These are phyloP conservation scores for Cheilosia variabilis DNA, from an alignment of 2,888 invertebrate species.

Conservation along the genomic window DNA sequence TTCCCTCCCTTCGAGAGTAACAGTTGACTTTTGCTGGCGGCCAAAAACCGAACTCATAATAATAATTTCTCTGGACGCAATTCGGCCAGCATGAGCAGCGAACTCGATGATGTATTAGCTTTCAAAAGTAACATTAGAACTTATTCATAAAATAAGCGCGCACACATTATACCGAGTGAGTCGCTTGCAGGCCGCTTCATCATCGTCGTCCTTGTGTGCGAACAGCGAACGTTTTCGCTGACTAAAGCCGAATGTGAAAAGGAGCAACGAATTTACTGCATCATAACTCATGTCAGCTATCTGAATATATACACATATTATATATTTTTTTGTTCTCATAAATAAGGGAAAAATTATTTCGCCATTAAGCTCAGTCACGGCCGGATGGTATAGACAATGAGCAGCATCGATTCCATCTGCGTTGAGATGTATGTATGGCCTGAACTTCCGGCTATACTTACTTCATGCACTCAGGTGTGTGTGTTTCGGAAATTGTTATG, in stretches of 20 bases:
- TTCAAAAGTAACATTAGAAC: constrained; percentile 59
- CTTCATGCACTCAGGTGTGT: constrained; percentile 22
- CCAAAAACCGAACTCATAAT: neutral
- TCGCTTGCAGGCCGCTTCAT: neutral
- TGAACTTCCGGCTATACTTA: constrained; percentile 25
- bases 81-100: neutral
- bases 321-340: constrained; percentile 22
- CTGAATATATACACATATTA: neutral
- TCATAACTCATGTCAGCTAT: constrained; percentile 69
- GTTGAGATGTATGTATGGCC: neutral
- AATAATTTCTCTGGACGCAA: constrained; percentile 38
- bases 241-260: constrained; percentile 10
- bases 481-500: constrained; percentile 23
- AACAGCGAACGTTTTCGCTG: constrained; percentile 16
- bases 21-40: neutral
- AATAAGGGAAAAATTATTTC: constrained; percentile 53
- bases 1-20: neutral
- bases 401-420: constrained; percentile 7
- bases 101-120: constrained; percentile 40
- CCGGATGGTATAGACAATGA: neutral
- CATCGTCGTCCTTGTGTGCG: constrained; percentile 15
- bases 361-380: constrained; percentile 27
- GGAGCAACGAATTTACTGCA: constrained; percentile 52
- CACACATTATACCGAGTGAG: neutral
- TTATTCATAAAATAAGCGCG: constrained; percentile 6